phyloP scores from a whole-genome alignment of 2,888 invertebrate species.

The Rugalucina vietnamica region DNA sequence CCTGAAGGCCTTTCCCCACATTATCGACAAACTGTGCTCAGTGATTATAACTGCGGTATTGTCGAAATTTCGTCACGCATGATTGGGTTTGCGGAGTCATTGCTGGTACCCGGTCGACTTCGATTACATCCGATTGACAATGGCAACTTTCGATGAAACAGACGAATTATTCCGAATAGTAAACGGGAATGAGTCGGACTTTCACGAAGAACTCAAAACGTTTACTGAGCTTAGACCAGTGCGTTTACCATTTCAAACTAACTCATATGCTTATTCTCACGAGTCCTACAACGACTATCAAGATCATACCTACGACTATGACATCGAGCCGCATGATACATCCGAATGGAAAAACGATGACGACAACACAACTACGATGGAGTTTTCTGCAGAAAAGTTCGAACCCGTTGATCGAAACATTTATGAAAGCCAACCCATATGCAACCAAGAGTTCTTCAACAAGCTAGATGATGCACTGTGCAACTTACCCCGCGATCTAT shows the following conservation, averaged over 20 bases:
- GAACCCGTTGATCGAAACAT: neutral
- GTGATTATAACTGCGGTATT: neutral
- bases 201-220: neutral
- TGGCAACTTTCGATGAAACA: neutral
- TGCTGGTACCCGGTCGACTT: neutral
- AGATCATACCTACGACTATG: neutral
- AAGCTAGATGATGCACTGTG: neutral
- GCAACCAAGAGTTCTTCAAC: neutral
- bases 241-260: neutral
- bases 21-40: neutral
- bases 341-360: neutral
- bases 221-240: neutral
- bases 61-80: neutral
- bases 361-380: neutral
- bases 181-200: neutral
- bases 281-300: neutral
- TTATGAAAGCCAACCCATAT: neutral
- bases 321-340: neutral
- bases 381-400: neutral
- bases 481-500: neutral
- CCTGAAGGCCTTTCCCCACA: neutral
- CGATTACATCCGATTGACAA: neutral
- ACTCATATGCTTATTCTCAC: neutral
- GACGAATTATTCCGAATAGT: neutral
- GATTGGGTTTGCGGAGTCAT: neutral